Conservation (phyloP, 2,888 invertebrate genomes). For the Suillia variegata region DNA sequence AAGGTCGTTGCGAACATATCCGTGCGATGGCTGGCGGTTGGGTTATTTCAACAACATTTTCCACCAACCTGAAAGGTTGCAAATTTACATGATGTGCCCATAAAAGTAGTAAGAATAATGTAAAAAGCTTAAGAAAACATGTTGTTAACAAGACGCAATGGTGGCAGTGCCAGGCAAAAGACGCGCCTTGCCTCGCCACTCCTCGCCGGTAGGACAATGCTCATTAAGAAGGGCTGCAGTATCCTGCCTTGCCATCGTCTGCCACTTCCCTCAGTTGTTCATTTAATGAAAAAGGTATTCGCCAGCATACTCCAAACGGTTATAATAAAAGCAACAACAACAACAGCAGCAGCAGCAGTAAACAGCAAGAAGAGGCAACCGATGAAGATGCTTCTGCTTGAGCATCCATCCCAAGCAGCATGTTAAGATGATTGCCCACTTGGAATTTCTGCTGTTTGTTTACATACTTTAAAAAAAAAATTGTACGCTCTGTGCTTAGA, state of each 20-base stretch:
- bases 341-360: not conserved
- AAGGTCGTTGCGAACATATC: too few species aligned
- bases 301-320: too few species aligned
- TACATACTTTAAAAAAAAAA: slow-evolving; percentile 32
- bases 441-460: slow-evolving; percentile 40
- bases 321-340: not conserved
- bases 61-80: too few species aligned
- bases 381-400: too few species aligned
- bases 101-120: not conserved
- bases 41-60: too few species aligned
- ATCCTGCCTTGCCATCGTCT: not conserved
- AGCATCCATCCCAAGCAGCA: not conserved
- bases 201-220: not conserved
- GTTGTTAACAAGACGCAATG: not conserved
- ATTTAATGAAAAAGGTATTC: too few species aligned
- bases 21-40: too few species aligned
- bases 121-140: slow-evolving; percentile 1
- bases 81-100: slow-evolving; percentile 1
- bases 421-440: slow-evolving; percentile 49
- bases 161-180: not conserved
- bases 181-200: not conserved
- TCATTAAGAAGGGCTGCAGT: not conserved
- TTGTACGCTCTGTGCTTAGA: not conserved
- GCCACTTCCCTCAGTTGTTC: too few species aligned
- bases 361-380: not conserved